Evolutionary conservation across 2,888 invertebrate species (phyloP).

Genomic region (Scotopteryx bipunctaria): DNA sequence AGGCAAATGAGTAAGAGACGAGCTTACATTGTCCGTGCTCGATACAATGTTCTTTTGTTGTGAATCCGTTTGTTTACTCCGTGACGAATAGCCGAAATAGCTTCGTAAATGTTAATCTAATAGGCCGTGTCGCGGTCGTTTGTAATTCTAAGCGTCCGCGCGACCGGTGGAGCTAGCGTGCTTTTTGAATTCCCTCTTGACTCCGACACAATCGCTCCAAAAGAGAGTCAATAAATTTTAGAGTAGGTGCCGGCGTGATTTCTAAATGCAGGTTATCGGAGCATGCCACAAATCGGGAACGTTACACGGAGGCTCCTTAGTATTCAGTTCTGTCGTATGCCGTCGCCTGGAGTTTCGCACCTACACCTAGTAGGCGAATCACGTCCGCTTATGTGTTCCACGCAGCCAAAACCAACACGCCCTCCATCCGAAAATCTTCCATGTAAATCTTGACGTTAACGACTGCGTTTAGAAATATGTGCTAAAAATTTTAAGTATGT

Average conservation of each 20-base stretch:
- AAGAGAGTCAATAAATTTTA: constrained; percentile 78
- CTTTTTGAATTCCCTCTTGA: constrained; percentile 61
- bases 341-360: constrained; percentile 70
- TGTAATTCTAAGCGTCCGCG: constrained; percentile 57
- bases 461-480: constrained; percentile 75
- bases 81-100: constrained; percentile 30
- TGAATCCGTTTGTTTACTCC: constrained; percentile 27
- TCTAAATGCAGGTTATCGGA: constrained; percentile 82
- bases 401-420: constrained; percentile 77
- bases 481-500: constrained; percentile 67
- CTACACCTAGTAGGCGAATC: constrained; percentile 69
- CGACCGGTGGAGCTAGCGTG: constrained; percentile 50
- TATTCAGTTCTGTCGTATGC: constrained; percentile 68
- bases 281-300: constrained; percentile 78
- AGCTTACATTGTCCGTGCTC: constrained; percentile 36
- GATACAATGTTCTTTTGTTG: constrained; percentile 45
- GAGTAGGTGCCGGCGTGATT: constrained; percentile 75
- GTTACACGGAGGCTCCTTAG: constrained; percentile 76
- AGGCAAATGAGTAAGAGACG: constrained; percentile 43
- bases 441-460: constrained; percentile 81
- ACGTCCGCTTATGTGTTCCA: constrained; percentile 81
- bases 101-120: constrained; percentile 39
- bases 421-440: constrained; percentile 74
- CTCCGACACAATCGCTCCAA: constrained; percentile 57
- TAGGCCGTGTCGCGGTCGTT: constrained; percentile 41